Conservation (phyloP, 2,888 invertebrate species). For the Drosophila silvestris region DNA sequence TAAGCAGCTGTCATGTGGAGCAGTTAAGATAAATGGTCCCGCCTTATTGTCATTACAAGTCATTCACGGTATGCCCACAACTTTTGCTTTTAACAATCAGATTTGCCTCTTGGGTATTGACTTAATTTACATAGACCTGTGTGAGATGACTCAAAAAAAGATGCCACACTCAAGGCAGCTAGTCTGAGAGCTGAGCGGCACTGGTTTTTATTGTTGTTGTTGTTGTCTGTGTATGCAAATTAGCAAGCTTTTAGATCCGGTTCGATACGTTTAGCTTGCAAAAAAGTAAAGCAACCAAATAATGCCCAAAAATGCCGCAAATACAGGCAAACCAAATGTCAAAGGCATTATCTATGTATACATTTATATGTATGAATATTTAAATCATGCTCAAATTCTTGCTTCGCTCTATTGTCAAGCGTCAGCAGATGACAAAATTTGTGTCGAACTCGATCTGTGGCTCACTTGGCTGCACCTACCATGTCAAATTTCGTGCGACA, state of each 20-base stretch:
- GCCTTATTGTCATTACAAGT: slow-evolving; percentile 23
- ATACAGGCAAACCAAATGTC: slow-evolving; percentile 59
- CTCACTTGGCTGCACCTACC: slow-evolving; percentile 49
- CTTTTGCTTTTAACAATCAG: slow-evolving; percentile 37
- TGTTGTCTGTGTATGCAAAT: slow-evolving; percentile 52
- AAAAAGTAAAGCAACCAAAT: slow-evolving; percentile 45
- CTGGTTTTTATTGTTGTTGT: slow-evolving; percentile 6
- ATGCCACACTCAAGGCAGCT: slow-evolving; percentile 50
- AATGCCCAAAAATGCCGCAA: slow-evolving; percentile 48
- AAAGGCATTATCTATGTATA: slow-evolving; percentile 56
- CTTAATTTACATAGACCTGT: slow-evolving; percentile 53
- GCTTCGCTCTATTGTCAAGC: slow-evolving; percentile 29
- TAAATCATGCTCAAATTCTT: slow-evolving; percentile 47
- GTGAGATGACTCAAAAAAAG: slow-evolving; percentile 49
- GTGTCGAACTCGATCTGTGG: slow-evolving; percentile 41
- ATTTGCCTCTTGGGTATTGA: slow-evolving; percentile 26
- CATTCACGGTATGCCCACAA: slow-evolving; percentile 49
- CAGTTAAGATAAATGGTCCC: slow-evolving; percentile 26
- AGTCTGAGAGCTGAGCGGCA: slow-evolving; percentile 16
- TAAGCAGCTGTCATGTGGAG: slow-evolving; percentile 17
- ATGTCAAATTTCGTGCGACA: slow-evolving; percentile 41
- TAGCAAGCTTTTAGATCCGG: slow-evolving; percentile 74
- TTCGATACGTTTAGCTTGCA: slow-evolving; percentile 68
- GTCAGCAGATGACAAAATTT: slow-evolving; percentile 51
- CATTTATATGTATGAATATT: slow-evolving; percentile 35